phyloP scores from a whole-genome alignment of 2,113 vertebrate species.

The Tenrec ecaudatus region DNA sequence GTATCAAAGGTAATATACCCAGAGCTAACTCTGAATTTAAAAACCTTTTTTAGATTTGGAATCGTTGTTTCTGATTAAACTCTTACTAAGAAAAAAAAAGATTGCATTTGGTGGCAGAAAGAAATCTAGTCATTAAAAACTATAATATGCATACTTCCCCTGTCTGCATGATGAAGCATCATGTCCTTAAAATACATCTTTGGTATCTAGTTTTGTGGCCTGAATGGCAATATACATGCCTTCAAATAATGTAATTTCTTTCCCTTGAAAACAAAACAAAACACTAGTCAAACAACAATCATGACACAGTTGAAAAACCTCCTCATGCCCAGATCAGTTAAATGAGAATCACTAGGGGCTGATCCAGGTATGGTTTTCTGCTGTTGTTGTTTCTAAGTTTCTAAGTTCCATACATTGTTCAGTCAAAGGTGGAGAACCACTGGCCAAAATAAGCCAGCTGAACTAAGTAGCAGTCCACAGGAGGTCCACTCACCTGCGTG shows the following conservation, averaged over 20 bases:
- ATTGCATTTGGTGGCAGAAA: background rate
- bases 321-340: background rate
- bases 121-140: constrained; percentile 11
- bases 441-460: background rate
- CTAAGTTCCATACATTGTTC: background rate
- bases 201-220: constrained; percentile 31
- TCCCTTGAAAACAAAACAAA: background rate
- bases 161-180: background rate
- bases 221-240: background rate
- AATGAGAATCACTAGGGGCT: background rate
- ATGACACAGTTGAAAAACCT: background rate
- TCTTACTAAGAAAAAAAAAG: background rate
- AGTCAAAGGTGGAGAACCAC: background rate
- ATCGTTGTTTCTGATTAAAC: constrained; percentile 12
- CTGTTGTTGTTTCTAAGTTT: background rate
- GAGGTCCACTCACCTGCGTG: no score
- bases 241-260: background rate
- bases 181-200: constrained; percentile 25
- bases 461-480: background rate
- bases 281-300: background rate
- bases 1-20: background rate
- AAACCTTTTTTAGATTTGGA: background rate
- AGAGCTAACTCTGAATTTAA: constrained; percentile 1
- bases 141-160: background rate
- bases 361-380: background rate